Evolutionary conservation across 64 coral and sea anemone genomes (phyloP), one percentile per base, ranked within the genome.

Genomic region (Montipora foliosa): DNA sequence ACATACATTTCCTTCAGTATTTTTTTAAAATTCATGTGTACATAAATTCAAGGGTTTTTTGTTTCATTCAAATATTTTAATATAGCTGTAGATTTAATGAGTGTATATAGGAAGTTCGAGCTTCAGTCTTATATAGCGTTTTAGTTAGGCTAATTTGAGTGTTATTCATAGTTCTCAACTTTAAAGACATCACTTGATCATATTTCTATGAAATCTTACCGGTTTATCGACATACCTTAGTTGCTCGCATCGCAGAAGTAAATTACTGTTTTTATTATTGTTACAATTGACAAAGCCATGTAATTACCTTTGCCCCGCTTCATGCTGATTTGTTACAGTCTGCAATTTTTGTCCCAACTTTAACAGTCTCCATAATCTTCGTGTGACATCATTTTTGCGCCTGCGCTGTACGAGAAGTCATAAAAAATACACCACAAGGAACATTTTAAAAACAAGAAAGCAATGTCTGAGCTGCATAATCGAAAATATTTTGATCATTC

Each of bases 261-360:
- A 45, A 47, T 8, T 29, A 19, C 12, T 19, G 80, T 84, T 13
- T 37, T 67, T 68, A 84, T 68, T 47, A 12, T 76, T 66, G 60
- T 19, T 84, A 86, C 60, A 70, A 3, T 72, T 72, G 82, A 86
- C 82, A 72, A 86, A 86, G 82, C 82, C 82, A 86, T 8, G 47
- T 71, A 49, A 86, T 71, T 70, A 51, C 13, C 44, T 51, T 17
- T 45, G 82, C 44, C 67, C 82, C 8, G 46, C 9, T 49, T 8
- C 37, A 14, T 37, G 3, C 24, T 25, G 11, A 9, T 49, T 51
- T 78, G 44, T 51, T 50, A 5, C 19, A 3, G n/a, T 9, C 5
- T 0, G 68, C 68, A 71, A 71, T 64, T 64, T 64, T 64, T 64
- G 61, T 16, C 11, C 11, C 8, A 64, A 64, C 14, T 64, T 57